Evolutionary conservation across 2,797 vertebrate genomes (phyloP), one percentile per base, ranked within the genome.

Genomic region (Hyperoplus lanceolatus): DNA sequence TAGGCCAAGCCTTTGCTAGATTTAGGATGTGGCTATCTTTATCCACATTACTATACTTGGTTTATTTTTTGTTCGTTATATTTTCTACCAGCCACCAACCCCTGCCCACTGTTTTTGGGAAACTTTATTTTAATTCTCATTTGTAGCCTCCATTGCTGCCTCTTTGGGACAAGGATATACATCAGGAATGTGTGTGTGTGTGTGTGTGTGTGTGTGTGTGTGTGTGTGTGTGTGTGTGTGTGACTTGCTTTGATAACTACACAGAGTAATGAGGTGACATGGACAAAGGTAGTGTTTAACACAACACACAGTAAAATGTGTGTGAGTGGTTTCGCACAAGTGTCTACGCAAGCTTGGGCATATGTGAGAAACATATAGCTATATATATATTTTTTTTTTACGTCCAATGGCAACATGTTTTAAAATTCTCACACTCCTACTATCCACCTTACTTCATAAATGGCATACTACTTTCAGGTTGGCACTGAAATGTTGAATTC

Each of bases 1-100:
- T 53, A 86, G 86, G 78, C 70, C 79, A 87, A 80, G 81, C 41
- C 64, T 39, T 61, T 46, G 13, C 73, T 67, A 39, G 58, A 84
- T 75, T 77, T 77, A 80, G 70, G 50, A 56, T 64, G 43, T 56
- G 42, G 11, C 14, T 73, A 67, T 78, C 65, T 84, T 67, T 79
- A 77, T 68, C 59, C 18, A 60, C 58, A 75, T 50, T 45, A 51
- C 56, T 72, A 49, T 68, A 43, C 72, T 21, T 42, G 14, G 54
- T 12, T 49, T 46, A 66, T 39, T 66, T 61, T 50, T 69, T 15
- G 6, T 46, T 46, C 10, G 11, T 12, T 13, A 14, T 16, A 1
- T 61, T 71, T 21, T 65, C 9, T 48, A 51, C 16, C 58, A 7
- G n/a, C 55, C 48, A 50, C 45, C 39, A 41, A 46, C 51, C 21